Conservation (phyloP, 2,113 vertebrate species). For the Nyctibius bracteatus region DNA sequence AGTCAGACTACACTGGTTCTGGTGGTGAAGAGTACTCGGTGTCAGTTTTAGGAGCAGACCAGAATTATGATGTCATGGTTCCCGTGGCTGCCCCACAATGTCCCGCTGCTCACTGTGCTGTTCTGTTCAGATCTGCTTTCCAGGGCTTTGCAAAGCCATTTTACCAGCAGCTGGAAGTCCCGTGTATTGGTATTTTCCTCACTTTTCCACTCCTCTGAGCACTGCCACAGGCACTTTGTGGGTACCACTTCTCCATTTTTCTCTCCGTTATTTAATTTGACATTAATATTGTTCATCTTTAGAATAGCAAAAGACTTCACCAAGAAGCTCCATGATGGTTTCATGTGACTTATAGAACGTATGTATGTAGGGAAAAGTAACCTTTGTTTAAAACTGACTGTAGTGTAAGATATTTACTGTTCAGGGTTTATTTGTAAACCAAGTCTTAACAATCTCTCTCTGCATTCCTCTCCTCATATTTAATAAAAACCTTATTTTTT, state of each 20-base stretch:
- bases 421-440: background rate
- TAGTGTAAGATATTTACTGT: background rate
- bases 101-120: background rate
- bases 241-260: background rate
- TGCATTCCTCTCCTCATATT: background rate
- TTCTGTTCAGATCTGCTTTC: background rate
- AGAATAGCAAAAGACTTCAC: background rate
- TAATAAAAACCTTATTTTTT: background rate
- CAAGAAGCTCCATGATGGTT: background rate
- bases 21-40: background rate
- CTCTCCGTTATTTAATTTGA: background rate
- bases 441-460: background rate
- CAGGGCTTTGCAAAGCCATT: background rate
- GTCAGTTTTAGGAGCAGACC: background rate
- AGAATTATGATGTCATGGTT: background rate
- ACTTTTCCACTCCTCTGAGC: background rate
- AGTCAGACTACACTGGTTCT: background rate
- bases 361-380: background rate
- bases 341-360: background rate
- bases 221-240: background rate
- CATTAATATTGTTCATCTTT: background rate
- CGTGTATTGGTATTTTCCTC: accelerated
- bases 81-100: accelerated
- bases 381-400: background rate
- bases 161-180: background rate